Conservation (phyloP, 2,797 vertebrate species). For the Leucoraja ocellata region DNA sequence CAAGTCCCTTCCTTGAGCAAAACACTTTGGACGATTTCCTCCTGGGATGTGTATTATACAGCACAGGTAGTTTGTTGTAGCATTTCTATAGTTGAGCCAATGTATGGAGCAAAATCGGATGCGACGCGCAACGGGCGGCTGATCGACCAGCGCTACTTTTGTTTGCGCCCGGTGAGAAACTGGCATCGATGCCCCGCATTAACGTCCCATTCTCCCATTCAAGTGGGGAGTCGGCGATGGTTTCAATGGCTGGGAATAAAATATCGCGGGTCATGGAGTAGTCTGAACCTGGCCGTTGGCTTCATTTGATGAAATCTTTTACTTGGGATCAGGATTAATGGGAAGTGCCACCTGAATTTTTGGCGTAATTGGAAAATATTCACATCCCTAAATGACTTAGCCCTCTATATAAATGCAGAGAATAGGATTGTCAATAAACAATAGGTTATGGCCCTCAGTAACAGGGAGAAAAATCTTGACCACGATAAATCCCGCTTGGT, state of each 20-base stretch:
- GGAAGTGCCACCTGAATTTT: background rate
- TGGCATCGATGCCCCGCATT: background rate
- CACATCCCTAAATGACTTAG: background rate
- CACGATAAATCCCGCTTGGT: background rate
- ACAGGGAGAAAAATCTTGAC: background rate
- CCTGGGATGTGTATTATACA: background rate
- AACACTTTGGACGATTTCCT: background rate
- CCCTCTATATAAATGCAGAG: too few species aligned
- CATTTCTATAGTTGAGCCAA: background rate
- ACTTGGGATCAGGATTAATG: background rate
- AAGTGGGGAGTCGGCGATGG: background rate
- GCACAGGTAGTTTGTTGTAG: background rate
- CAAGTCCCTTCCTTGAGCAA: background rate
- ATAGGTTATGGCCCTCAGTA: background rate
- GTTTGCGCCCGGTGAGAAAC: background rate
- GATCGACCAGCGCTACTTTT: background rate
- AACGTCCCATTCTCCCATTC: background rate
- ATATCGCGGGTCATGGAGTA: background rate
- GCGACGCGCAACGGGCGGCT: background rate
- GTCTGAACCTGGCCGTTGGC: background rate
- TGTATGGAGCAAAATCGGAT: background rate
- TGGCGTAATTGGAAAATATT: background rate
- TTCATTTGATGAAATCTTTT: background rate
- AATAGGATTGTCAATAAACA: background rate
- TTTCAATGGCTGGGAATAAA: background rate